Evolutionary conservation across 2,113 vertebrate genomes (phyloP).

Genomic region (Rostratula benghalensis): DNA sequence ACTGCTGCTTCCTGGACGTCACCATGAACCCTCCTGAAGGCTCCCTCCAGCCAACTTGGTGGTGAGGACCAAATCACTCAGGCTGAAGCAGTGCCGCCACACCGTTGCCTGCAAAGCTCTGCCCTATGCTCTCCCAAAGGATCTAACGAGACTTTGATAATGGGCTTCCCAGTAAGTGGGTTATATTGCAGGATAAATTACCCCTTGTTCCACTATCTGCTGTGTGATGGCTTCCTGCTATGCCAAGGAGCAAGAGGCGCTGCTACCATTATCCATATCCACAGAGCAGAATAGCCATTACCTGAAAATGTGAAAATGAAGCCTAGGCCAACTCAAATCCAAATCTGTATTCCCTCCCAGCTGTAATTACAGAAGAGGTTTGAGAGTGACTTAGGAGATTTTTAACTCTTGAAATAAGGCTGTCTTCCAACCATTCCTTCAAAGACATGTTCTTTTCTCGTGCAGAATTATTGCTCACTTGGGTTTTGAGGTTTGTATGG

Average conservation of each 20-base stretch:
- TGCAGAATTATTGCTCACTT: not conserved
- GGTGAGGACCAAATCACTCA: rapidly evolving
- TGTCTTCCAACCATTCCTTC: not conserved
- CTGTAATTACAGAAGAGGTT: not conserved
- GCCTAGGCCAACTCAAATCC: not conserved
- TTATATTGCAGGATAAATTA: not conserved
- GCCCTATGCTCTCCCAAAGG: too few relatives aligned
- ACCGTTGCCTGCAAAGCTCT: not conserved
- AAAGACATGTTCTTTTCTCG: not conserved
- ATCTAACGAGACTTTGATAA: not conserved
- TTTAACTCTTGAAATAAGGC: not conserved
- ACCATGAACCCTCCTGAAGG: not conserved
- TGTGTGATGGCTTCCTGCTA: not conserved
- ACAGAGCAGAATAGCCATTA: not conserved
- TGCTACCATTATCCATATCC: not conserved
- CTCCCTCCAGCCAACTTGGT: not conserved
- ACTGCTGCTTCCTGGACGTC: not conserved
- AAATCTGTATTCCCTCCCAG: not conserved
- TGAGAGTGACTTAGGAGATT: not conserved
- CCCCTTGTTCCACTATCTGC: not conserved
- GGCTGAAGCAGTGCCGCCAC: not conserved
- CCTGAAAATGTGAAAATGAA: not conserved
- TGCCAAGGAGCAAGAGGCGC: not conserved
- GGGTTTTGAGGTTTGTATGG: not conserved
- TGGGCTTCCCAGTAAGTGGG: not conserved